Base-by-base conservation (phyloP, 2,797 vertebrate species). In the Acanthornis magna region DNA sequence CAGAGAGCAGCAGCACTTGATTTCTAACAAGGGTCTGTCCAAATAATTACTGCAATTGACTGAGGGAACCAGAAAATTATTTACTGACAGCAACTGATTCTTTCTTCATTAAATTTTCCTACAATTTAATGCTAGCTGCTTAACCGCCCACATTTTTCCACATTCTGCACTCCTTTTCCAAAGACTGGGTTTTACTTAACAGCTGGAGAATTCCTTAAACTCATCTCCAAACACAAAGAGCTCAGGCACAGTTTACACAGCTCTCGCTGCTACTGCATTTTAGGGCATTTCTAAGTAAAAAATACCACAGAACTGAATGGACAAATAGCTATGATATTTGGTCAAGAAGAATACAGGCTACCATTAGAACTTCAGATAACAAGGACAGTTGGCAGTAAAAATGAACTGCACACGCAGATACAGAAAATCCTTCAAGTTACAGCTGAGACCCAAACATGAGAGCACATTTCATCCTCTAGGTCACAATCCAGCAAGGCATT, bases 131-230 rank as follows among this genome's bases (percentile, higher is more conserved):
- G 61, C 27, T 60, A 73, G 80, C 13, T 34, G 68, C 34, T 72
- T 36, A 78, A 22, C 30, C 51, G 16, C 40, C 67, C 36, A 34
- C 38, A 32, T 80, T 92, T 50, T 93, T 74, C 72, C 6, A 12
- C 45, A 66, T 57, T 89, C 61, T 51, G 65, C 51, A 75, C 16
- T 60, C 53, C 67, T 85, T 85, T 92, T 70, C 45, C 58, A 74
- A 80, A 83, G 68, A 12, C 3, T 80, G 25, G 8, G 42, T 54
- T 94, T 80, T 65, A 85, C 23, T 77, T 47, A 88, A 85, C 9
- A 93, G 76, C 66, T 61, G 58, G 58, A 68, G 55, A 93, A 89
- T 82, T 93, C 78, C 91, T 94, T 74, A 80, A 74, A 73, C 30
- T 79, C 60, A 73, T 70, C 63, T 63, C 65, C 53, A 79, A 70